A percentile compares a stretch with the other conserved stretches of the same genome.
These are phyloP conservation scores for Onychomys arenicola DNA, from an alignment of 2,797 vertebrate species.

Conservation along the genomic window DNA sequence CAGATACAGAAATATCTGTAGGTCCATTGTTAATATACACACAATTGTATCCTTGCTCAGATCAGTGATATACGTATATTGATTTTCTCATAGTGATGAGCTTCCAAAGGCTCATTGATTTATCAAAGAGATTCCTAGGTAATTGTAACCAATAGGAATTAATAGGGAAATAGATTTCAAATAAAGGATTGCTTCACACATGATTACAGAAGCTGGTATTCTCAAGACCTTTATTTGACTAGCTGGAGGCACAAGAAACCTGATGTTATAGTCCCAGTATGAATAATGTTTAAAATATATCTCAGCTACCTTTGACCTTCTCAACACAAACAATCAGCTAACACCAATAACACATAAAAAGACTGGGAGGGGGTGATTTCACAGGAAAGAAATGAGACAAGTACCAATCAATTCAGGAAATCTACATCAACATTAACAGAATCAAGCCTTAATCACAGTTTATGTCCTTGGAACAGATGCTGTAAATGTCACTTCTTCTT, in stretches of 20 bases:
- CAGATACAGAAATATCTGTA: background rate
- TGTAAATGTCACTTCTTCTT: background rate
- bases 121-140: background rate
- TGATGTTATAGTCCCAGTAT: background rate
- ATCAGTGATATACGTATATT: background rate
- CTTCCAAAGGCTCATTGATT: background rate
- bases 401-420: background rate
- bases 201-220: background rate
- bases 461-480: background rate
- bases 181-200: background rate
- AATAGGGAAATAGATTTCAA: background rate
- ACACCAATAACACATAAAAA: background rate
- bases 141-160: background rate
- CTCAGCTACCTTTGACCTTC: background rate
- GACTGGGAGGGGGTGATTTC: background rate
- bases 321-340: background rate
- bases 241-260: background rate
- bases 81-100: background rate
- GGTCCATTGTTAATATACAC: background rate
- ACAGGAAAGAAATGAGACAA: background rate
- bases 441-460: background rate
- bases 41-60: background rate
- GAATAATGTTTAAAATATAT: background rate
- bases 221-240: background rate
- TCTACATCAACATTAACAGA: background rate